Evolutionary conservation across 2,888 invertebrate genomes (phyloP).

Genomic region (Cheilosia pagana): DNA sequence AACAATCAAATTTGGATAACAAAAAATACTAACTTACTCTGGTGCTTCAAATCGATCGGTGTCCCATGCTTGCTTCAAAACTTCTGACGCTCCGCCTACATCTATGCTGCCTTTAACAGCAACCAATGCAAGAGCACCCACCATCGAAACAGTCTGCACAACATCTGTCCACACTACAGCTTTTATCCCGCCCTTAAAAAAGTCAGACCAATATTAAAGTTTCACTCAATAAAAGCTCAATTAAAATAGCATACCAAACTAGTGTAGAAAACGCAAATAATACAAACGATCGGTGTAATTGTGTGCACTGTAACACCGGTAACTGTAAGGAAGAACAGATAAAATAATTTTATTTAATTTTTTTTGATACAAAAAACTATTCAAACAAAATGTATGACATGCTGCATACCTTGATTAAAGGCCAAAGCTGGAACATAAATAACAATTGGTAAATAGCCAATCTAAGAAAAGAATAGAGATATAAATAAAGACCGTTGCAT

Average conservation of each 20-base stretch:
- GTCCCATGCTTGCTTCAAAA: constrained; percentile 88
- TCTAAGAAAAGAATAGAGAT: constrained; percentile 83
- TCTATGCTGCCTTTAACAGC: constrained; percentile 90
- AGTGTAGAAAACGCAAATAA: constrained; percentile 94
- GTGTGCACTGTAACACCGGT: constrained; percentile 93
- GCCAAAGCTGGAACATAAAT: constrained; percentile 92
- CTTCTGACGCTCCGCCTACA: constrained; percentile 88
- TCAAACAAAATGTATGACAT: not conserved
- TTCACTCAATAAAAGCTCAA: not conserved
- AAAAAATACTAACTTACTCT: constrained; percentile 84
- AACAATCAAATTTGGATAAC: not conserved
- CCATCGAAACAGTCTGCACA: constrained; percentile 91
- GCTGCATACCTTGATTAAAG: constrained; percentile 89
- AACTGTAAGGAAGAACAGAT: constrained; percentile 84
- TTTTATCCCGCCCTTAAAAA: constrained; percentile 88
- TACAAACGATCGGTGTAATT: constrained; percentile 92
- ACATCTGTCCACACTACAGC: constrained; percentile 92
- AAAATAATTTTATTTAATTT: not conserved
- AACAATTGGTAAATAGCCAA: constrained; percentile 91
- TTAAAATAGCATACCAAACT: constrained; percentile 87
- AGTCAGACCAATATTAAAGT: not conserved
- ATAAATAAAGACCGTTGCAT: constrained; percentile 18
- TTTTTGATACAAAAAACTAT: not conserved
- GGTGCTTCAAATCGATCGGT: constrained; percentile 89
- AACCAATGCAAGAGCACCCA: constrained; percentile 89